Conservation (phyloP, 2,797 vertebrate genomes). For the Cetoscarus ocellatus region DNA sequence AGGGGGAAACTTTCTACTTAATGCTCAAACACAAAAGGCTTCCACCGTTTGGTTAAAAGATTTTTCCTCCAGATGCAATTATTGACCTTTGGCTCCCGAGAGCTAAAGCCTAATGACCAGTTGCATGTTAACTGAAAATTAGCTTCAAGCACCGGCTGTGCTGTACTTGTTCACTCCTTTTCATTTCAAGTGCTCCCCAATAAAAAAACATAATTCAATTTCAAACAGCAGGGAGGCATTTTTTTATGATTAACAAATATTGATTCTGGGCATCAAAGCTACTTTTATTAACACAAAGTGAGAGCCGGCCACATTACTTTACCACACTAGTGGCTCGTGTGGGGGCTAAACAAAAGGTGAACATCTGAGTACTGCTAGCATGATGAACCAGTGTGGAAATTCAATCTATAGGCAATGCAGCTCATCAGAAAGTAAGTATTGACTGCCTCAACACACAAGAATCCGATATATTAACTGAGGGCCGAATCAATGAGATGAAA, state of each 20-base stretch:
- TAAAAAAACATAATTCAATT: conserved; percentile 76
- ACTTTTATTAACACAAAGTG: conserved; percentile 53
- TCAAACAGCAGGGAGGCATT: conserved; percentile 69
- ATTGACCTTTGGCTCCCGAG: conserved; percentile 84
- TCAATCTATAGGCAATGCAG: conserved; percentile 71
- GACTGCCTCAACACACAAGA: conserved; percentile 67
- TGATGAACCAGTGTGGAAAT: conserved; percentile 76
- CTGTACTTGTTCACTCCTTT: conserved; percentile 55
- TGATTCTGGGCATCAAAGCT: conserved; percentile 75
- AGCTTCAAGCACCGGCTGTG: conserved; percentile 68
- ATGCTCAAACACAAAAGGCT: conserved; percentile 80
- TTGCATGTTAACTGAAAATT: conserved; percentile 86
- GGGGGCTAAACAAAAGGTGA: conserved; percentile 57
- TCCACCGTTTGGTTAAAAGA: conserved; percentile 79
- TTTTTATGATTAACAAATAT: conserved; percentile 83
- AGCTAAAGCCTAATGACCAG: conserved; percentile 83
- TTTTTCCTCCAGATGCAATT: conserved; percentile 83
- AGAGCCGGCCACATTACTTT: conserved; percentile 57
- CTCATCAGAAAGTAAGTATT: conserved; percentile 76
- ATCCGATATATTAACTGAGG: conserved; percentile 78
- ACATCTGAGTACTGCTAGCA: conserved; percentile 69
- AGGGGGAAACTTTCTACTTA: conserved; percentile 75
- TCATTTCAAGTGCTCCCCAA: conserved; percentile 58
- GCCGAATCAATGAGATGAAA: conserved; percentile 77
- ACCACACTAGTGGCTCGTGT: conserved; percentile 47